These are phyloP conservation scores for Sylvia borin DNA, from an alignment of 2,797 vertebrate genomes.

Conservation along the genomic window DNA sequence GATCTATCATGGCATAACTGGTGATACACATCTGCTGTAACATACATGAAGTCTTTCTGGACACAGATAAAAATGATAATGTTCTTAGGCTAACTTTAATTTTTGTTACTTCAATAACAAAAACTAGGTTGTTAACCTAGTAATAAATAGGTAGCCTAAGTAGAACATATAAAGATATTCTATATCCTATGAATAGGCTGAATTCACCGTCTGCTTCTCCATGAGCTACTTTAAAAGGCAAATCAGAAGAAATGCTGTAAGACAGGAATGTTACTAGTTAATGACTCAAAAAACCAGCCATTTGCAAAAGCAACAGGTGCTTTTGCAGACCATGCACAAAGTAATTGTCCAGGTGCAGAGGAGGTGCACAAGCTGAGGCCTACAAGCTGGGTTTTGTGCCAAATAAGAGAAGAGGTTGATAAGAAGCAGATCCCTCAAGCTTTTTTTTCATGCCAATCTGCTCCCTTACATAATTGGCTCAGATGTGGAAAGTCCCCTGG, in stretches of 20 bases:
- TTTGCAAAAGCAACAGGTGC: no score
- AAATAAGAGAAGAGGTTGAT: no score
- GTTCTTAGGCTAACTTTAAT: background rate
- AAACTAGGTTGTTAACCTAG: background rate
- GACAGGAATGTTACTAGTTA: no score
- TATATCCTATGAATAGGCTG: background rate
- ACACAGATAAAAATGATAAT: background rate
- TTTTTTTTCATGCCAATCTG: no score
- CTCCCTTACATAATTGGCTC: no score
- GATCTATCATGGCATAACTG: background rate
- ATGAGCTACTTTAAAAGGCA: background rate
- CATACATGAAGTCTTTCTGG: background rate
- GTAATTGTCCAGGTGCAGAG: no score
- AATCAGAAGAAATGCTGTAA: background rate
- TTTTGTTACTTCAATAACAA: background rate
- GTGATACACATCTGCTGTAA: background rate
- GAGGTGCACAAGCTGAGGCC: no score
- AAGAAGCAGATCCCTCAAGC: no score
- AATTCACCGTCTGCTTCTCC: background rate
- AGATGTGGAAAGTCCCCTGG: no score
- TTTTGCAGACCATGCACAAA: no score
- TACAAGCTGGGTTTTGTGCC: no score
- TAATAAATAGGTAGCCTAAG: background rate
- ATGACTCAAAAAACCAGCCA: no score
- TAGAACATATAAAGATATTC: background rate